Evolutionary conservation across 2,797 vertebrate genomes (phyloP), one percentile per base, ranked within the genome.

Genomic region (Crypturellus tataupa): DNA sequence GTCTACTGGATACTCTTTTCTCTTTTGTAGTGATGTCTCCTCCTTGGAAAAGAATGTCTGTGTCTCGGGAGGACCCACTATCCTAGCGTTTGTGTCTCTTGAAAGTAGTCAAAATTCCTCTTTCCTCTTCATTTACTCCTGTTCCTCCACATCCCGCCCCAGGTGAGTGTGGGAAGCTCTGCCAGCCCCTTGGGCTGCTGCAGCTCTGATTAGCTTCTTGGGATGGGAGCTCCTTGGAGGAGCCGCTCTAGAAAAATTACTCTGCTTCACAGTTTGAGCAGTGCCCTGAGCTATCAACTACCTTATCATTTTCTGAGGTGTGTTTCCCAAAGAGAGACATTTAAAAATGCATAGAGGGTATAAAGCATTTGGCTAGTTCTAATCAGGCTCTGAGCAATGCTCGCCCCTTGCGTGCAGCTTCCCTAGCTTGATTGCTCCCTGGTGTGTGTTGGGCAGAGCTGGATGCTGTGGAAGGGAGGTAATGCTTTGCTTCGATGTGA

Each of bases 341-440:
- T 93, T 91, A 87, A 89, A 95, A 92, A 89, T 80, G 87, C 89
- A 91, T 20, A 60, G 85, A 51, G 56, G 80, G 80, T 95, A 21
- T 17, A 91, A 92, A 95, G 91, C 87, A 92, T 65, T 80, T 78
- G 82, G 58, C 69, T 85, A 68, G 58, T 69, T 91, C 72, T 85
- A 83, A 85, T 85, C 65, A 71, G 94, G 85, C 92, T 89, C 5
- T 3, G 80, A 76, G 92, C 10, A 0, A 37, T 33, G 84, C 71
- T 89, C 21, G 9, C 63, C 84, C 80, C 90, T 67, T 0, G 21
- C 35, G 87, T 82, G 73, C 0, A 1, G 19, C 53, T 73, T 24
- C 55, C 44, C 53, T 24, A 0, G 9, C 85, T 59, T 2, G 10
- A 81, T 59, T 1, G 2, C 42, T 89, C 62, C 76, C 58, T 0